These are phyloP conservation scores for Trinorchestia longiramus DNA, from an alignment of 1,140 invertebrate genomes.

Conservation along the genomic window DNA sequence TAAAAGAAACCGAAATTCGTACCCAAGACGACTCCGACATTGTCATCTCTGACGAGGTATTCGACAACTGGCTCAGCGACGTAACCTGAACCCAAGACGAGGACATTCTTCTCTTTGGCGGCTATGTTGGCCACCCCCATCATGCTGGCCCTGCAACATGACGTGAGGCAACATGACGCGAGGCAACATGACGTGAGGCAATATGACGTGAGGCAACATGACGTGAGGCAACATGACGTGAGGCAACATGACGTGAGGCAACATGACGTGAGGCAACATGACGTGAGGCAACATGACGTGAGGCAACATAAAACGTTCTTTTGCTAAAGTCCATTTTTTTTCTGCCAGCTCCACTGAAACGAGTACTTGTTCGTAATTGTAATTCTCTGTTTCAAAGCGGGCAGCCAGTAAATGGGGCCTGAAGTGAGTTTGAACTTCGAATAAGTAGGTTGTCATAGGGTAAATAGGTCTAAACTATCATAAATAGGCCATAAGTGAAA, in stretches of 20 bases:
- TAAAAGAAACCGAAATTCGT: too few relatives aligned
- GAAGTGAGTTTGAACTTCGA: background rate
- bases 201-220: background rate
- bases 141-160: slow-evolving; percentile 3
- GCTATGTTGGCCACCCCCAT: slow-evolving; percentile 35
- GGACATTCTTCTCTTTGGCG: slow-evolving; percentile 74
- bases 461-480: background rate
- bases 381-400: background rate
- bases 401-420: background rate
- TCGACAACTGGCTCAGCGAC: slow-evolving; percentile 94
- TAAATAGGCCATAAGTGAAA: background rate
- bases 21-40: slow-evolving; percentile 82
- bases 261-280: background rate
- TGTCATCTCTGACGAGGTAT: slow-evolving; percentile 86
- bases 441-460: background rate
- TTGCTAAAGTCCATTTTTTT: too few relatives aligned
- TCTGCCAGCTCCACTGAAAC: background rate
- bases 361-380: background rate
- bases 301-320: too few relatives aligned
- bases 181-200: background rate
- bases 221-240: background rate
- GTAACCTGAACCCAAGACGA: slow-evolving; percentile 95
- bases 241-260: background rate
- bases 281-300: background rate
- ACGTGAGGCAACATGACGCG: background rate